A percentile compares a stretch with the other conserved stretches of the same genome.
Evolutionary conservation across 2,888 invertebrate genomes (phyloP).

Genomic region (Vandiemenella viatica): DNA sequence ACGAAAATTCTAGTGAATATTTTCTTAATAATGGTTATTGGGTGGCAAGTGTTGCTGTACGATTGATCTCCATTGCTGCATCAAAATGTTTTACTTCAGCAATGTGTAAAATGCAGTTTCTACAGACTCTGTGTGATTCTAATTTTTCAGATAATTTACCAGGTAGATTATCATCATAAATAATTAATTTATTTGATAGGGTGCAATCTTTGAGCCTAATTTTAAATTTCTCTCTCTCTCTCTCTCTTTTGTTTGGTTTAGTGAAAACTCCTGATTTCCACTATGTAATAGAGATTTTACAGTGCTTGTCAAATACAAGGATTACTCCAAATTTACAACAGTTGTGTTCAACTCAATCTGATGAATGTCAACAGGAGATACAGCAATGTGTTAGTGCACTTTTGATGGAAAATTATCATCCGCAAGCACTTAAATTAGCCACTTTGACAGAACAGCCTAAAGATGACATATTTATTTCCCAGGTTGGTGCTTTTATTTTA

Average conservation of each 20-base stretch:
- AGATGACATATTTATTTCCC: slow-evolving; percentile 24
- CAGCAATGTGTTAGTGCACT: slow-evolving; percentile 37
- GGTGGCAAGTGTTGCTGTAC: slow-evolving; percentile 40
- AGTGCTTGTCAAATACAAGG: slow-evolving; percentile 9
- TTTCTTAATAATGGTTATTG: slow-evolving; percentile 34
- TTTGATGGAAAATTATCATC: slow-evolving; percentile 37
- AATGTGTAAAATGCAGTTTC: slow-evolving; percentile 45
- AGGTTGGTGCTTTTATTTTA: slow-evolving; percentile 21
- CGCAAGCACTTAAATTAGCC: slow-evolving; percentile 42
- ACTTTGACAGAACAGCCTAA: slow-evolving; percentile 24
- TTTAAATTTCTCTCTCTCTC: neutral
- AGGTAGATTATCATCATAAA: slow-evolving; percentile 20
- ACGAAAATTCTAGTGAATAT: neutral
- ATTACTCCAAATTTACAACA: slow-evolving; percentile 5
- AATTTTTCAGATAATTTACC: slow-evolving; percentile 22
- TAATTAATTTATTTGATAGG: no score
- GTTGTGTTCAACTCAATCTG: slow-evolving; percentile 25
- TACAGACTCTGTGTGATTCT: slow-evolving; percentile 28
- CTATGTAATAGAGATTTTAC: slow-evolving; percentile 3
- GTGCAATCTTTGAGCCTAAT: neutral
- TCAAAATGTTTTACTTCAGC: slow-evolving; percentile 45
- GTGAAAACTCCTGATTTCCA: slow-evolving; percentile 9
- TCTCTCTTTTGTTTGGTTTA: no score
- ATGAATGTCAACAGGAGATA: slow-evolving; percentile 33
- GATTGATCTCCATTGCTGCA: slow-evolving; percentile 43